phyloP scores from a whole-genome alignment of 2,113 vertebrate species.

The Austrofundulus limnaeus region DNA sequence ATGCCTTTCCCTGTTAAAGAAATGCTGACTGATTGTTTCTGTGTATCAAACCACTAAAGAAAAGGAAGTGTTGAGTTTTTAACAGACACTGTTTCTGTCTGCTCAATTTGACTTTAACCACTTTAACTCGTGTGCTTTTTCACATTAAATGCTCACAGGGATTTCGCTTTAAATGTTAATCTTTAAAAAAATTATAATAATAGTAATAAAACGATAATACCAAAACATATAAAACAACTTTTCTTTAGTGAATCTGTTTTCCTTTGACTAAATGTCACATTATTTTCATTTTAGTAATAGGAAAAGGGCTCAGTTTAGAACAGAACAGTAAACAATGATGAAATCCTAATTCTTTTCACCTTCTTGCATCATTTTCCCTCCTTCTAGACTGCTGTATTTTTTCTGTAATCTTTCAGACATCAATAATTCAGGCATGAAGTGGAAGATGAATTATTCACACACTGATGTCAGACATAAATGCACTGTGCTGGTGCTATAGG shows the following conservation, averaged over 20 bases:
- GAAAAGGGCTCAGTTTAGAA: conserved; percentile 26
- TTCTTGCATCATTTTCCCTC: conserved; percentile 69
- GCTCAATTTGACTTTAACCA: no score
- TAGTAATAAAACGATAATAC: no score
- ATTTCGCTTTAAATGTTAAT: no score
- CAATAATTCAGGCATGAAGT: conserved; percentile 80
- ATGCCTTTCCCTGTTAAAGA: no score
- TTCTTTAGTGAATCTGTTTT: conserved; percentile 1
- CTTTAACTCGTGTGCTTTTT: no score
- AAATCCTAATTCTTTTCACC: conserved; percentile 63
- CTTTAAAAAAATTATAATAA: neutral
- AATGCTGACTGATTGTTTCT: no score
- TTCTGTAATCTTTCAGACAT: conserved; percentile 70
- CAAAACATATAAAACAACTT: conserved; percentile 29
- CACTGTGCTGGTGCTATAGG: conserved; percentile 39
- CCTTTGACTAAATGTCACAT: conserved; percentile 54
- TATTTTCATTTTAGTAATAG: conserved; percentile 39
- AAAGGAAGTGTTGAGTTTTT: no score
- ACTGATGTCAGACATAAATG: conserved; percentile 68
- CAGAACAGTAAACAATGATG: conserved; percentile 65
- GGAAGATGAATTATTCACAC: conserved; percentile 78
- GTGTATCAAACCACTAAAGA: no score
- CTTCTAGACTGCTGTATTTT: conserved; percentile 51
- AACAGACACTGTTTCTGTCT: no score
- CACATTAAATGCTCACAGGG: no score